These are phyloP conservation scores for Dermolepida albohirtum DNA, from an alignment of 2,888 invertebrate genomes.

Conservation along the genomic window DNA sequence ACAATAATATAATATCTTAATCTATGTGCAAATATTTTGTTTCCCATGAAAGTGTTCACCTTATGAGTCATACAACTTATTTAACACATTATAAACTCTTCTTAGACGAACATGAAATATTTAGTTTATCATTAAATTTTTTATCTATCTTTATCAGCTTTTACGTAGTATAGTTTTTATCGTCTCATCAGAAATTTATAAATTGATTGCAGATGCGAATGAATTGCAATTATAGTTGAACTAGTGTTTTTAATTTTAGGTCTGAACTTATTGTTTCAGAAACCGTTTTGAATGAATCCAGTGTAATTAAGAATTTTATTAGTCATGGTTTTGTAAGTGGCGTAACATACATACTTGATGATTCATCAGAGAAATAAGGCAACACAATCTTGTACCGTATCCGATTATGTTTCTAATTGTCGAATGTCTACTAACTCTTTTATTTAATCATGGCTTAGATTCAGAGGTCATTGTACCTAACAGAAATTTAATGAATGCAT, in stretches of 20 bases:
- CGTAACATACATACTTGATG: slow-evolving; percentile 9
- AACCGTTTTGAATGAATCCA: slow-evolving; percentile 1
- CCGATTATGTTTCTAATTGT: slow-evolving; percentile 3
- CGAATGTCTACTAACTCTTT: background rate
- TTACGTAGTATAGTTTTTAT: too few relatives aligned
- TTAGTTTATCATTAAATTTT: too few relatives aligned
- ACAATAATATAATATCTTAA: background rate
- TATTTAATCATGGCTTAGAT: background rate
- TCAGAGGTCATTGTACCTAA: background rate
- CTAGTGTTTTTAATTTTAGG: too few relatives aligned
- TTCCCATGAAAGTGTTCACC: background rate
- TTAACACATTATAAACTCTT: too few relatives aligned
- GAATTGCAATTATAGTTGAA: too few relatives aligned
- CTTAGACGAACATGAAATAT: too few relatives aligned
- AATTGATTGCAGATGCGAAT: too few relatives aligned
- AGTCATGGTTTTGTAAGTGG: slow-evolving; percentile 19
- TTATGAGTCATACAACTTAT: background rate
- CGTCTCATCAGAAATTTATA: too few relatives aligned
- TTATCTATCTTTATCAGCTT: too few relatives aligned
- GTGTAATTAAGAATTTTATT: slow-evolving; percentile 15
- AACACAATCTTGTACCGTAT: slow-evolving; percentile 2
- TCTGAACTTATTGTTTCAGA: background rate
- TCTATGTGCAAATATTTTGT: slow-evolving; percentile 6
- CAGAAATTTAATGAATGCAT: background rate
- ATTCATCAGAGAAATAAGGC: slow-evolving; percentile 16